These are phyloP conservation scores for Eristalis pertinax DNA, from an alignment of 2,888 invertebrate genomes.

Conservation along the genomic window DNA sequence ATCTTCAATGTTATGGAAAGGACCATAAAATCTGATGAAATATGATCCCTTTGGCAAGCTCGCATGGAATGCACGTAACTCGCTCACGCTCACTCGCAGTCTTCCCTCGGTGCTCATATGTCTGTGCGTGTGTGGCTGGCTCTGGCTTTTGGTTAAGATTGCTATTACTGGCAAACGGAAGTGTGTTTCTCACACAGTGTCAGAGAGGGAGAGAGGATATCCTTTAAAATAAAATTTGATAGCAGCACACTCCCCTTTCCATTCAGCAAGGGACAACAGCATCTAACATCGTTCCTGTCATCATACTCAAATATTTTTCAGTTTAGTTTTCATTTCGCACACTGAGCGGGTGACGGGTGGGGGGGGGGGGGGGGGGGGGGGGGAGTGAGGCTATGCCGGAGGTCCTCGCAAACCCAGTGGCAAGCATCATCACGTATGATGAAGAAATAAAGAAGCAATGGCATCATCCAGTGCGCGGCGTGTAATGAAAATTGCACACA, in stretches of 20 bases:
- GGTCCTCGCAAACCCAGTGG: not conserved
- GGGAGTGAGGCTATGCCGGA: not conserved
- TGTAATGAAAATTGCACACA: constrained; percentile 14
- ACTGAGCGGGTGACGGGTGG: not conserved
- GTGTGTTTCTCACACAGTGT: not conserved
- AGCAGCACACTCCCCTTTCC: constrained; percentile 15
- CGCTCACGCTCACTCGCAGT: not conserved
- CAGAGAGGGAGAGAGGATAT: not conserved
- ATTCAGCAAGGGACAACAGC: constrained; percentile 32
- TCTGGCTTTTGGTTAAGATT: not conserved
- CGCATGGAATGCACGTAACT: constrained; percentile 58
- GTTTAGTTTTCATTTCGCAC: constrained; percentile 45
- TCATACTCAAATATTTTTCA: constrained; percentile 53
- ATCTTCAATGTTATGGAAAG: constrained; percentile 64
- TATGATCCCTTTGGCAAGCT: constrained; percentile 52
- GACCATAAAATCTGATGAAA: constrained; percentile 61
- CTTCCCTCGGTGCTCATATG: not conserved
- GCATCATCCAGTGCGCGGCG: constrained; percentile 17
- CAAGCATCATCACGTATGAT: constrained; percentile 39
- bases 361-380: not conserved
- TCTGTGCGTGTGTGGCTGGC: not conserved
- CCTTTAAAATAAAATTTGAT: constrained; percentile 50
- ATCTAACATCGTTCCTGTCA: constrained; percentile 15
- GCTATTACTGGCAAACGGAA: not conserved
- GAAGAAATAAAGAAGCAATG: constrained; percentile 44